Conservation (phyloP, 2,888 invertebrate species). For the Drosophila ezoana region DNA sequence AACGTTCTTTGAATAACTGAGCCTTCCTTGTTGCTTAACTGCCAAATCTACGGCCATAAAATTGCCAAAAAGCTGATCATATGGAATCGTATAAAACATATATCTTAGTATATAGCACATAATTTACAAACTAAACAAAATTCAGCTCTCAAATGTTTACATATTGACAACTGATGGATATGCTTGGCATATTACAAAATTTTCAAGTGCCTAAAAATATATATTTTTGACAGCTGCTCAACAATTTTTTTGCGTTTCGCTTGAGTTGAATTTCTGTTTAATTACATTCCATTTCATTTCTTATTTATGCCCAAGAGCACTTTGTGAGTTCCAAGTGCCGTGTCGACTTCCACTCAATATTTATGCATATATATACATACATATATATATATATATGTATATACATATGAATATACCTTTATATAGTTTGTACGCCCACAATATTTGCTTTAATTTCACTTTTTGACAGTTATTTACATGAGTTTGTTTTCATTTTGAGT, state of each 20-base stretch:
- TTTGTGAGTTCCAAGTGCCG: slow-evolving; percentile 27
- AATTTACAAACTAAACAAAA: neutral
- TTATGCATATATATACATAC: neutral
- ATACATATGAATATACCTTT: neutral
- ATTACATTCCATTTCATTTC: slow-evolving; percentile 39
- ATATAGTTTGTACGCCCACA: slow-evolving; percentile 1
- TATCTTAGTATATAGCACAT: neutral
- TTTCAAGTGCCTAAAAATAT: slow-evolving; percentile 3
- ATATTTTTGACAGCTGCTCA: slow-evolving; percentile 29
- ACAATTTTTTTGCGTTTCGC: slow-evolving; percentile 7
- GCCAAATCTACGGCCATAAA: too few relatives aligned
- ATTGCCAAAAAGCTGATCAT: too few relatives aligned
- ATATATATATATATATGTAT: neutral
- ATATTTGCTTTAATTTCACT: slow-evolving; percentile 50
- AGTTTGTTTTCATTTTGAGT: slow-evolving; percentile 37
- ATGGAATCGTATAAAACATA: neutral
- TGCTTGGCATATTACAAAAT: slow-evolving; percentile 1
- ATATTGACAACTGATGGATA: slow-evolving; percentile 2
- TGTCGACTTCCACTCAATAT: slow-evolving; percentile 1
- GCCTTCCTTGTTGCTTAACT: too few relatives aligned
- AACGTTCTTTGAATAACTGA: too few relatives aligned
- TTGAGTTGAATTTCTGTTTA: slow-evolving; percentile 33
- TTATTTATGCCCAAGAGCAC: slow-evolving; percentile 40
- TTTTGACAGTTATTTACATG: slow-evolving; percentile 40
- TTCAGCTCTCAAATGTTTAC: neutral